Evolutionary conservation across 2,888 invertebrate genomes (phyloP), one percentile per base, ranked within the genome.

Genomic region (Argyra leucocephala): DNA sequence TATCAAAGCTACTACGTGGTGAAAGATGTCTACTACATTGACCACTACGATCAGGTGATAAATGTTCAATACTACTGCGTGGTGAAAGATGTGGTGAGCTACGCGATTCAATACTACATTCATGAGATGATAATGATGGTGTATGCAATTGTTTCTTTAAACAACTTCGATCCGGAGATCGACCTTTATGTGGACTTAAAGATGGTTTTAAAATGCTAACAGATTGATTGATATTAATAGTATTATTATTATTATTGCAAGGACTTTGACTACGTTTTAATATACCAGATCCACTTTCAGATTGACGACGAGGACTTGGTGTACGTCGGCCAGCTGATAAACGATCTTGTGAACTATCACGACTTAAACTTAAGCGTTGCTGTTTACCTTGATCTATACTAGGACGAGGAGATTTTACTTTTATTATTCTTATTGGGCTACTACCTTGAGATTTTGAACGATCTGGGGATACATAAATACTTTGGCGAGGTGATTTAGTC

Each of bases 401-500:
- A 65, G 81, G 81, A 66, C 84, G 81, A 0, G 86, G 85, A 18
- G 80, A 80, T 67, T 77, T 79, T 1, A 80, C 78, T 71, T 80
- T 79, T n/a, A 80, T 77, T 61, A 80, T 80, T 65, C 78, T 75
- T 60, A 80, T 78, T 1, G 80, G 80, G 0, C 78, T 79, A 64
- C 75, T 77, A 15, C 78, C 78, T 68, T 77, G 78, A 15, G 79
- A 79, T 64, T 78, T 78, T 65, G 76, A 75, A 22, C 78, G 78
- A 70, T 80, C 80, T 1, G 80, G 79, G 0, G 85, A 85, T 66
- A 85, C 83, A 70, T 85, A 84, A 31, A 85, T 83, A 62, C 83
- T 84, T 67, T 83, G 83, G 9, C 84, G 81, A 15, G 84, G 83
- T 3, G 84, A 84, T 65, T 76, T 74, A 48, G 69, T 71, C 6